Conservation (phyloP, 2,888 invertebrate genomes). For the Clusia tigrina region DNA sequence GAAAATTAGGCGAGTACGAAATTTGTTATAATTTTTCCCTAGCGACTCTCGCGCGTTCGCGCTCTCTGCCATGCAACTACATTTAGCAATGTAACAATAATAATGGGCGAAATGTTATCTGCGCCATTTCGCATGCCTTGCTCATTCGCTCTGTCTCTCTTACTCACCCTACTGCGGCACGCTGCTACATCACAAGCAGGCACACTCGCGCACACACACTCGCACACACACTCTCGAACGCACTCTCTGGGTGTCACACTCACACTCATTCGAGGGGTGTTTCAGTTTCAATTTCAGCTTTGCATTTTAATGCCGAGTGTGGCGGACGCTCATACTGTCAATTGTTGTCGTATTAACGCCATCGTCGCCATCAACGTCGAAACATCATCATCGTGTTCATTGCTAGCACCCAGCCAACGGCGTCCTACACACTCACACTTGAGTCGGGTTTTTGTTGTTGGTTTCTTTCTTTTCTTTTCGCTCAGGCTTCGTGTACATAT, state of each 20-base stretch:
- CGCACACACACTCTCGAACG: too few species aligned
- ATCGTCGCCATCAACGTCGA: slow-evolving; percentile 7
- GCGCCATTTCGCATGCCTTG: slow-evolving; percentile 17
- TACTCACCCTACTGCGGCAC: background rate
- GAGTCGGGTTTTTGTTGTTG: background rate
- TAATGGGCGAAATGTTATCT: slow-evolving; percentile 21
- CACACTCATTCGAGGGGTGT: slow-evolving; percentile 33
- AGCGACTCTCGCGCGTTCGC: slow-evolving; percentile 28
- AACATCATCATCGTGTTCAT: background rate
- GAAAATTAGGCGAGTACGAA: slow-evolving; percentile 15
- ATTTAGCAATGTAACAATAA: slow-evolving; percentile 17
- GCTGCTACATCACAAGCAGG: background rate
- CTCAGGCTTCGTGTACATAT: slow-evolving; percentile 50
- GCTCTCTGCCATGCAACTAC: slow-evolving; percentile 34
- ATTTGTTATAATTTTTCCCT: slow-evolving; percentile 16
- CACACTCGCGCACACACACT: slow-evolving; percentile 22
- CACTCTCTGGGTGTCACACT: slow-evolving; percentile 14
- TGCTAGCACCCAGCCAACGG: background rate
- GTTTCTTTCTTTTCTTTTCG: slow-evolving; percentile 2
- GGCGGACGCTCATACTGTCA: slow-evolving; percentile 40
- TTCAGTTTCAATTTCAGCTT: slow-evolving; percentile 13
- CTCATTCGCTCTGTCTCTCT: background rate
- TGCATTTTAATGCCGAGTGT: slow-evolving; percentile 20
- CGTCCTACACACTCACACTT: background rate
- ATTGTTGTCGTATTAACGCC: slow-evolving; percentile 35